Conservation (phyloP, 2,888 invertebrate species). For the Cantharis flavilabris region DNA sequence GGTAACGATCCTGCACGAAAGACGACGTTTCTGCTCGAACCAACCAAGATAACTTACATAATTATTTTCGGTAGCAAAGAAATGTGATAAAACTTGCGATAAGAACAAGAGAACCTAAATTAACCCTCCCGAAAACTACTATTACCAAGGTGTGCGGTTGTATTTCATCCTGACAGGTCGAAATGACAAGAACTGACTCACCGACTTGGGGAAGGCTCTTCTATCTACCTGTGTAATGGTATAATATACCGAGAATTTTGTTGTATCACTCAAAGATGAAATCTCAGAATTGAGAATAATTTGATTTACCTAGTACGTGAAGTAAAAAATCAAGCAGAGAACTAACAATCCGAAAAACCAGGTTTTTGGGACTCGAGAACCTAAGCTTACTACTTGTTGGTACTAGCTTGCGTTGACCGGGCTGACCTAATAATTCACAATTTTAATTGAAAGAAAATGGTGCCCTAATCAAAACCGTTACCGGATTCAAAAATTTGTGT, state of each 20-base stretch:
- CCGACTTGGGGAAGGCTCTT: background rate
- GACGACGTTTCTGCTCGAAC: background rate
- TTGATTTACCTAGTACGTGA: background rate
- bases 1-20: slow-evolving; percentile 22
- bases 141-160: background rate
- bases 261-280: background rate
- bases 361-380: background rate
- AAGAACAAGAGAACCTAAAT: background rate
- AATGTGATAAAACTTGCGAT: background rate
- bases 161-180: background rate
- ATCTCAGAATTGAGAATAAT: background rate
- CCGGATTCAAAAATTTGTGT: background rate
- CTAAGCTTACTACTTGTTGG: no score
- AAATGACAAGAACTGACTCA: background rate
- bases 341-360: background rate
- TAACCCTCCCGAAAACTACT: background rate
- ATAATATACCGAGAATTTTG: background rate
- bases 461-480: background rate
- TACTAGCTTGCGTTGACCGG: background rate
- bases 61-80: background rate
- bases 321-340: background rate
- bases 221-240: background rate
- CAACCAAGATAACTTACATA: background rate
- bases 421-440: background rate
- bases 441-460: background rate